Percentiles rank a stretch among this genome's conserved stretches.
Evolutionary conservation across 2,888 invertebrate species (phyloP).

Genomic region (Trachelus troglodyta): DNA sequence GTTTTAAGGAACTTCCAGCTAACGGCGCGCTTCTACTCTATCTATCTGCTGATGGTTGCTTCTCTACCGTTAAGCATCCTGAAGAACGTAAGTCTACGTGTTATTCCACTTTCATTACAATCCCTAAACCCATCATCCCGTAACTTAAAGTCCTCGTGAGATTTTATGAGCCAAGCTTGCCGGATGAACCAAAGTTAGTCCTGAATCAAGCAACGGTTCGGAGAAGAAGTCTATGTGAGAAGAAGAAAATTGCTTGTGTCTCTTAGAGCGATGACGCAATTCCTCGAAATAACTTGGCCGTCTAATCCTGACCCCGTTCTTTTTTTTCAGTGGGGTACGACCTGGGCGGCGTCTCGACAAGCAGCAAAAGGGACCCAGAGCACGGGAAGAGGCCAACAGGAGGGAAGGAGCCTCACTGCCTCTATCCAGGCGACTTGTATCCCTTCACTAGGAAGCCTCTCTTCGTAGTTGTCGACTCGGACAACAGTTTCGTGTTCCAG

Average conservation of each 20-base stretch:
- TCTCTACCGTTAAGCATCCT: conserved; percentile 84
- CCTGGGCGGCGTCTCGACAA: conserved; percentile 89
- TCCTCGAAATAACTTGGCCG: not conserved
- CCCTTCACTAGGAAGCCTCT: conserved; percentile 93
- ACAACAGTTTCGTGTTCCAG: conserved; percentile 93
- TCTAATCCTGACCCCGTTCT: not conserved
- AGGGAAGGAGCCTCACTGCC: conserved; percentile 79
- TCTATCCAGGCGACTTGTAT: conserved; percentile 94
- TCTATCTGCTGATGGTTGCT: conserved; percentile 92
- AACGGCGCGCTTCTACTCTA: conserved; percentile 93
- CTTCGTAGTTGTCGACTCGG: conserved; percentile 94
- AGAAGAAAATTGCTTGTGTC: not conserved
- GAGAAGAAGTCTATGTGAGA: not conserved
- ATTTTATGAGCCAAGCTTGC: not conserved
- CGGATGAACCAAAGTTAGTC: not conserved
- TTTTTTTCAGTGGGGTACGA: conserved; percentile 82
- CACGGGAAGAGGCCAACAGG: conserved; percentile 65
- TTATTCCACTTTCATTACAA: not conserved
- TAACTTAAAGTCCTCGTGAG: not conserved
- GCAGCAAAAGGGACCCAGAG: conserved; percentile 83
- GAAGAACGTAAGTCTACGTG: conserved; percentile 81
- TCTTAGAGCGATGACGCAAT: not conserved
- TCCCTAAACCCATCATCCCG: not conserved
- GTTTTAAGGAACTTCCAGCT: conserved; percentile 92
- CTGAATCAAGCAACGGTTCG: not conserved